Evolutionary conservation across 2,113 vertebrate species (phyloP), one percentile per base, ranked within the genome.

Genomic region (Rattus rattus): DNA sequence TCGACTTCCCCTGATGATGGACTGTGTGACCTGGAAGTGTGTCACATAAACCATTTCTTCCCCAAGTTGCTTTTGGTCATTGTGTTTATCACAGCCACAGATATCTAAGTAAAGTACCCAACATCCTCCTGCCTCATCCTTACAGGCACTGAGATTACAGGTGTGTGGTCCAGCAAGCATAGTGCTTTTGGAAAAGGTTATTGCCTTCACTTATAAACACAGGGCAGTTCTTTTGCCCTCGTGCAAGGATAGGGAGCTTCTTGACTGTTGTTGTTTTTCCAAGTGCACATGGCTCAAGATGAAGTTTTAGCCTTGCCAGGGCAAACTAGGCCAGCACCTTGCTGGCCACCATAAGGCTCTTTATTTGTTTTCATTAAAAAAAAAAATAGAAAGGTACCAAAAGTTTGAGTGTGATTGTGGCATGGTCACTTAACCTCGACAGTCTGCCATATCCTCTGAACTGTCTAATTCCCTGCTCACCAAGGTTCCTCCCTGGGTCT

Each of bases 361-460:
- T 86, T n/a, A 59, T 47, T 73, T 65, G 80, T 96, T 75, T 69
- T 96, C 65, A 79, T 91, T 11, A 13, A 5, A 67, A 56, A 72
- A 72, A n/a, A 96, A 81, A 87, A 94, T 7, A 36, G n/a, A 61
- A 94, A 94, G 14, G 89, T 47, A 30, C 30, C 72, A 20, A 80
- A 39, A 5, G 52, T 76, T 92, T 95, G 91, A 19, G 9, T 30
- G 77, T 5, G 56, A 88, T 26, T 61, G 43, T 94, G 33, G 26
- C 28, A 59, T 61, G 22, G 22, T 54, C 80, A 75, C 33, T 72
- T 92, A 81, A 88, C 61, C 63, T 92, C 33, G 7, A 87, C 7
- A 49, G 13, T 86, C 90, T 88, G 36, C 59, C 85, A 7, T 75
- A 75, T 73, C 47, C 84, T n/a, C 22, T 20, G 0, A 69, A 11